A percentile compares a stretch with the other conserved stretches of the same genome.
phyloP scores from a whole-genome alignment of 1,140 invertebrate species.

The Papilio aristodemus region DNA sequence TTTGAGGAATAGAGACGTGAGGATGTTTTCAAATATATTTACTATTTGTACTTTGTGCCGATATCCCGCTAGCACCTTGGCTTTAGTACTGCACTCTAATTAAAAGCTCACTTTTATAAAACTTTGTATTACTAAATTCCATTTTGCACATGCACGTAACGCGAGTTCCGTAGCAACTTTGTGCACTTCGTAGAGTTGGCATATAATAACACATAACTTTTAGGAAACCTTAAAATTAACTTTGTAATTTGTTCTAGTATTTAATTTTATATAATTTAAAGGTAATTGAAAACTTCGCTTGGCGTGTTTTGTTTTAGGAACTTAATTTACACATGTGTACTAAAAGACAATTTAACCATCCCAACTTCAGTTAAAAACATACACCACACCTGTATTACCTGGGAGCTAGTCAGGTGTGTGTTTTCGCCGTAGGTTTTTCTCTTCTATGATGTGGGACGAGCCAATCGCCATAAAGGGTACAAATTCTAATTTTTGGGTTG shows the following conservation, averaged over 20 bases:
- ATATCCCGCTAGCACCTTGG: conserved; percentile 5
- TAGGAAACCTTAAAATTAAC: conserved; percentile 8
- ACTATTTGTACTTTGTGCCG: not conserved
- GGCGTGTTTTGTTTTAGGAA: not conserved
- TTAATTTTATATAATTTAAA: not conserved
- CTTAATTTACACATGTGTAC: not conserved
- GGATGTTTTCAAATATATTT: not conserved
- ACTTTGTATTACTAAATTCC: conserved; percentile 20
- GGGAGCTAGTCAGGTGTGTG: no score
- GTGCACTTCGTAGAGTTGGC: not conserved
- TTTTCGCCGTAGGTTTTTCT: no score
- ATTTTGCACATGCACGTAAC: conserved; percentile 13
- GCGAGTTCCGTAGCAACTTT: conserved; percentile 7
- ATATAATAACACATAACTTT: conserved; percentile 8
- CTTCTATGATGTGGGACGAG: no score
- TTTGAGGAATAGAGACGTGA: no score
- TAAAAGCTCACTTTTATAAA: conserved; percentile 22
- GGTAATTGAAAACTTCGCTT: not conserved
- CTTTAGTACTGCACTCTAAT: conserved; percentile 14
- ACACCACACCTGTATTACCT: no score
- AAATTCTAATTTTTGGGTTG: no score
- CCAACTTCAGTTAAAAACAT: no score
- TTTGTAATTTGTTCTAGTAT: conserved; percentile 9
- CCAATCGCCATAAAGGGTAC: no score
- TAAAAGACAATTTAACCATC: no score